A percentile compares a stretch with the other conserved stretches of the same genome.
Evolutionary conservation across 2,797 vertebrate species (phyloP).

Genomic region (Myioborus miniatus): DNA sequence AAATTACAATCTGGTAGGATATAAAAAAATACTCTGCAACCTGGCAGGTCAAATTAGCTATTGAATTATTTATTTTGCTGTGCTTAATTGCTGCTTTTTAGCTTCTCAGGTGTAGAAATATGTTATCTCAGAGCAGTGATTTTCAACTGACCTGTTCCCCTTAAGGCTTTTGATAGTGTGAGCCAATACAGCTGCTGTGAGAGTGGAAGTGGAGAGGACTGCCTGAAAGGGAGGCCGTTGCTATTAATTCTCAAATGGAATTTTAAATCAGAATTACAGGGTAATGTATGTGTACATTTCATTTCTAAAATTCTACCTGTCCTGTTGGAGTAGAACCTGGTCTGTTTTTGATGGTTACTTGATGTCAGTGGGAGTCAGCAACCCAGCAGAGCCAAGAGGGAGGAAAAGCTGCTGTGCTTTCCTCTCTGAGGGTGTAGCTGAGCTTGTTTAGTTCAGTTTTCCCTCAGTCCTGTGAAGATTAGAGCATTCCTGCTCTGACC

Average conservation of each 20-base stretch:
- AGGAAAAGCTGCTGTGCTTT: not conserved
- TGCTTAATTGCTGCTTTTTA: slow-evolving; percentile 63
- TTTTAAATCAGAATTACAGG: not conserved
- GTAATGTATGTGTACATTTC: not conserved
- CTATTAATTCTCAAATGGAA: not conserved
- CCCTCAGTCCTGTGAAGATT: not conserved
- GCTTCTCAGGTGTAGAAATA: slow-evolving; percentile 31
- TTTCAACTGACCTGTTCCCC: slow-evolving; percentile 19
- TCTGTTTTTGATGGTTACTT: not conserved
- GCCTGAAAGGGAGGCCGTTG: not conserved
- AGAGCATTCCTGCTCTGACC: not conserved
- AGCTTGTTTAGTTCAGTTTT: not conserved
- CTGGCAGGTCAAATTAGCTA: slow-evolving; percentile 55
- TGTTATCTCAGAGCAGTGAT: slow-evolving; percentile 16
- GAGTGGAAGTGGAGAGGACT: not conserved
- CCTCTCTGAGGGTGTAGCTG: not conserved
- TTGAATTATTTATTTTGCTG: slow-evolving; percentile 69
- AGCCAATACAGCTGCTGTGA: not conserved
- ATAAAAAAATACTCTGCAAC: slow-evolving; percentile 29
- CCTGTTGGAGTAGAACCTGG: not conserved
- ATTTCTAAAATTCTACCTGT: not conserved
- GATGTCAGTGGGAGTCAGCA: not conserved
- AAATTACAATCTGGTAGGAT: slow-evolving; percentile 37
- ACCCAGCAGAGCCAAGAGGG: not conserved
- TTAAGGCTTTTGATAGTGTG: not conserved